Conservation (phyloP, 2,888 invertebrate genomes). For the Plebejus argus region DNA sequence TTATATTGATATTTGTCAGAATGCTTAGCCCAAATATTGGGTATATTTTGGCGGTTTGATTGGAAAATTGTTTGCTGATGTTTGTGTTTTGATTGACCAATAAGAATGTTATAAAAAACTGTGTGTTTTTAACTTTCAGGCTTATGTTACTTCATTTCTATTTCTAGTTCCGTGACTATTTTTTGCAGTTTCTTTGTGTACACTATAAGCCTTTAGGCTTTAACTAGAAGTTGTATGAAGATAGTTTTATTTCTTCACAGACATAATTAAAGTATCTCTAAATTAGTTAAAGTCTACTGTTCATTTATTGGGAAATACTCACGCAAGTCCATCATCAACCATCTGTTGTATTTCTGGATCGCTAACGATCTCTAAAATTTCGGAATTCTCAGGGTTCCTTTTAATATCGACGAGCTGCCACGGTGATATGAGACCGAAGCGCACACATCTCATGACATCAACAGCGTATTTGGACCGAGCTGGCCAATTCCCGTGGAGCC, state of each 20-base stretch:
- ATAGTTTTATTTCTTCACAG: too few relatives aligned
- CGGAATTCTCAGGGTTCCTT: slow-evolving; percentile 86
- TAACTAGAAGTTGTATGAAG: background rate
- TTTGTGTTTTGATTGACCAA: background rate
- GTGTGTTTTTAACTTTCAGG: background rate
- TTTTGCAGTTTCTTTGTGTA: background rate
- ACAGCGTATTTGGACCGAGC: slow-evolving; percentile 79
- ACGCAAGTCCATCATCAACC: slow-evolving; percentile 91
- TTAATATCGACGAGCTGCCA: slow-evolving; percentile 91
- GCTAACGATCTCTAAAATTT: slow-evolving; percentile 85
- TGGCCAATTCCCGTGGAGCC: slow-evolving; percentile 88
- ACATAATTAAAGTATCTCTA: too few relatives aligned
- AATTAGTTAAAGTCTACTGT: background rate
- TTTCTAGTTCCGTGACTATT: background rate
- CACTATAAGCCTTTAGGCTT: background rate
- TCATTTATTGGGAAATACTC: slow-evolving; percentile 51
- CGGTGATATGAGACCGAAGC: slow-evolving; percentile 89
- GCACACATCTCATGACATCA: slow-evolving; percentile 85
- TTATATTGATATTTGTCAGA: background rate
- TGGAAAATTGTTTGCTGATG: too few relatives aligned
- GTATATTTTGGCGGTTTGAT: background rate
- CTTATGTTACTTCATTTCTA: background rate
- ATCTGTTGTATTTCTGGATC: slow-evolving; percentile 86
- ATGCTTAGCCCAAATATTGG: background rate
- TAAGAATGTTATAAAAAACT: background rate